Evolutionary conservation across 1,140 invertebrate species (phyloP), one percentile per base, ranked within the genome.

Genomic region (Laodelphax striatellus): DNA sequence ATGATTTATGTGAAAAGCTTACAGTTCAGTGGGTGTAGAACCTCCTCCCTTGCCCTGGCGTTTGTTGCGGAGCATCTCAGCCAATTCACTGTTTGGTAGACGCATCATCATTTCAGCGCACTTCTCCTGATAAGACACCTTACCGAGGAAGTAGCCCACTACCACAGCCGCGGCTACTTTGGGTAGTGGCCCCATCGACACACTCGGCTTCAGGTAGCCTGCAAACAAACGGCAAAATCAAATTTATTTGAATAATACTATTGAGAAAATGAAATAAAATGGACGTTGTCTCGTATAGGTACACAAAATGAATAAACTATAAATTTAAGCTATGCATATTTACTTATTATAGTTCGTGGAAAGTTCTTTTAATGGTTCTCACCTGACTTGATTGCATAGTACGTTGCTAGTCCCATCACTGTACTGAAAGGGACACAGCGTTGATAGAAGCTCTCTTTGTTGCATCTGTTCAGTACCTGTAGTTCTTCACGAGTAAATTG

Each of bases 51-150:
- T 31, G 17, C 17, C 24, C 17, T 55, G 50, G 16, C 72, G 73
- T 62, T 73, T 72, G 59, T 80, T 77, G n/a, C 80, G 71, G 13
- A 84, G 69, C 52, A 79, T 71, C 64, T 82, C 79, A 8, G 78
- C 83, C 13, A 85, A 70, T 60, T 70, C 72, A 71, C 79, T 80
- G 63, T 81, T 75, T 6, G 85, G 85, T 22, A 88, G 69, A 10
- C 78, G 75, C 82, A 90, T 86, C 1, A 90, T 72, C 71, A 87
- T 88, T 61, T 88, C 85, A 5, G 82, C 81, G 70, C 86, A 88
- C 61, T 77, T 80, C 43, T 73, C 69, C 69, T 86, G 84, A 65
- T 89, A 90, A 1, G 86, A 88, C 43, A 88, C 73, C 73, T 88
- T 88, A 4, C 87, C 87, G 1, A 86, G 46, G 66, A 89, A 81